Percentiles rank a stretch among this genome's conserved stretches.
Evolutionary conservation across 2,797 vertebrate genomes (phyloP).

Genomic region (Prionace glauca): DNA sequence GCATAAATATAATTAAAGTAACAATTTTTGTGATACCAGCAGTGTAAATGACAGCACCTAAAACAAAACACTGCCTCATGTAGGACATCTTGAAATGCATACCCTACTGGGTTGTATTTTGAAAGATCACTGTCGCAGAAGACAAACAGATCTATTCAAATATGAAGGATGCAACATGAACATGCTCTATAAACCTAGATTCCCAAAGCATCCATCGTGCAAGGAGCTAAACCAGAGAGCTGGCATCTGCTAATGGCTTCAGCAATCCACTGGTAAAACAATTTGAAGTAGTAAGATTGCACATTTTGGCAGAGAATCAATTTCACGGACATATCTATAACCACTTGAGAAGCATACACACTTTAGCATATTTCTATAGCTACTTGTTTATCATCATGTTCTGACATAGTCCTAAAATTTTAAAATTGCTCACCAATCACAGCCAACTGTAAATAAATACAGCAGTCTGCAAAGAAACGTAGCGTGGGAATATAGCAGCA

Average conservation of each 20-base stretch:
- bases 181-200: background rate
- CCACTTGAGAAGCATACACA: background rate
- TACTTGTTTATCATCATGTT: background rate
- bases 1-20: background rate
- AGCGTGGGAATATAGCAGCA: background rate
- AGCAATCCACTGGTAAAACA: background rate
- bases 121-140: background rate
- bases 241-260: background rate
- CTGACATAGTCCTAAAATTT: background rate
- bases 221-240: background rate
- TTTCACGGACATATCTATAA: background rate
- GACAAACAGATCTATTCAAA: background rate
- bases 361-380: background rate
- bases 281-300: background rate
- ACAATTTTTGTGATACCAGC: background rate
- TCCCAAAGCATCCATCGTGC: background rate
- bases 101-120: background rate
- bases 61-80: background rate
- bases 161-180: background rate
- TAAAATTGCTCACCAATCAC: background rate
- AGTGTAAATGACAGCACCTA: background rate
- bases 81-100: background rate
- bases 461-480: background rate
- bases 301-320: background rate
- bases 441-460: background rate